A percentile compares a stretch with the other conserved stretches of the same genome.
phyloP scores from a whole-genome alignment of 1,140 invertebrate species.

The Colletes latitarsis region DNA sequence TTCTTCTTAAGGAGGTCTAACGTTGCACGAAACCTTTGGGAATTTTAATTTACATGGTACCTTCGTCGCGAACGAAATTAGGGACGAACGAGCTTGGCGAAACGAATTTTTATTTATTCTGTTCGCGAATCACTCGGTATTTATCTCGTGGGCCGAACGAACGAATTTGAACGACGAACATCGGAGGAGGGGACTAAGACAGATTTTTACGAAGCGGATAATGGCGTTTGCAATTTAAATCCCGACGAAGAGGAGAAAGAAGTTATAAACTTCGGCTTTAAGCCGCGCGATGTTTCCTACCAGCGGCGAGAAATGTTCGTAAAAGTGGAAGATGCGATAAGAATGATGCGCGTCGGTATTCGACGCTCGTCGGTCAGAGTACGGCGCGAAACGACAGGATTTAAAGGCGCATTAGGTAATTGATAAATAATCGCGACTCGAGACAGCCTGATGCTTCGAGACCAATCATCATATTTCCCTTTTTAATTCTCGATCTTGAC shows the following conservation, averaged over 20 bases:
- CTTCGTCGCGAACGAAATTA: neutral
- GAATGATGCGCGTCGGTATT: conserved; percentile 6
- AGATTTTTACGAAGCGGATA: conserved; percentile 63
- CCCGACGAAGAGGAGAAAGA: conserved; percentile 29
- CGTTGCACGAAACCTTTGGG: neutral
- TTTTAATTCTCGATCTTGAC: no score
- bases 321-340: conserved; percentile 33
- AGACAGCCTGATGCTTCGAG: no score
- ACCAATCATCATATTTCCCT: no score
- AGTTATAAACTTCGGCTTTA: conserved; percentile 54
- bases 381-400: no score
- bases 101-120: conserved; percentile 17
- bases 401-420: no score
- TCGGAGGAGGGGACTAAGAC: conserved; percentile 23
- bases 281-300: conserved; percentile 48
- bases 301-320: conserved; percentile 40
- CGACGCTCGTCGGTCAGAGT: no score
- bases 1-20: no score
- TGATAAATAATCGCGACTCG: no score
- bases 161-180: conserved; percentile 44
- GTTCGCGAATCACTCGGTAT: conserved; percentile 27
- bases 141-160: conserved; percentile 40
- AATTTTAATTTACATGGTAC: neutral
- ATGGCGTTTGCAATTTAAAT: conserved; percentile 61
- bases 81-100: neutral